These are phyloP conservation scores for Penaeus indicus DNA, from an alignment of 1,140 invertebrate genomes.

Conservation along the genomic window DNA sequence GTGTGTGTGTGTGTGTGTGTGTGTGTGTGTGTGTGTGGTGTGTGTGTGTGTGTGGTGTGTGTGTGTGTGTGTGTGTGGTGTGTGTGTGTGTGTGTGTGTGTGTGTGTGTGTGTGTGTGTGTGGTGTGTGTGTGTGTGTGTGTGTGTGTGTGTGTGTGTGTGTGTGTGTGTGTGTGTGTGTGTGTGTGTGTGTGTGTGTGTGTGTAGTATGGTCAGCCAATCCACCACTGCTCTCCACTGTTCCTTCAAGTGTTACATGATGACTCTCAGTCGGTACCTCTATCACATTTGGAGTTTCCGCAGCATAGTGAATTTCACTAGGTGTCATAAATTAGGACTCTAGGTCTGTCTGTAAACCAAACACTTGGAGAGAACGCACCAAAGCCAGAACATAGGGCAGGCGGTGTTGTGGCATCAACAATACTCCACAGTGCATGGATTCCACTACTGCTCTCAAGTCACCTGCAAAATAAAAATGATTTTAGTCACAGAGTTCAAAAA, in stretches of 20 bases:
- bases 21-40: no score
- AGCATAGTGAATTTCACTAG: constrained; percentile 35
- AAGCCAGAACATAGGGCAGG: constrained; percentile 40
- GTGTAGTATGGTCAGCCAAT: background rate
- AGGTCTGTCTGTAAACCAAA: constrained; percentile 47
- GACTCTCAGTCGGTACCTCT: constrained; percentile 19
- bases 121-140: no score
- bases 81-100: no score
- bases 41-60: no score
- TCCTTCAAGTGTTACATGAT: constrained; percentile 19
- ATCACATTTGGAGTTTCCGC: constrained; percentile 23
- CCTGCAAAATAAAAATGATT: background rate
- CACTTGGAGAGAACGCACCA: constrained; percentile 47
- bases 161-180: no score
- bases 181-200: no score
- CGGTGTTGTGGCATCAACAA: constrained; percentile 50
- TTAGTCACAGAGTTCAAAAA: background rate
- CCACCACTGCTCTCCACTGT: constrained; percentile 1
- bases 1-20: no score
- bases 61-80: no score
- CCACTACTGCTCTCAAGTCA: constrained; percentile 51
- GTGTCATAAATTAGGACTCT: constrained; percentile 32
- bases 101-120: no score
- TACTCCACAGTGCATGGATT: constrained; percentile 60
- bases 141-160: no score